These are phyloP conservation scores for Criorhina ranunculi DNA, from an alignment of 2,888 invertebrate genomes.

Conservation along the genomic window DNA sequence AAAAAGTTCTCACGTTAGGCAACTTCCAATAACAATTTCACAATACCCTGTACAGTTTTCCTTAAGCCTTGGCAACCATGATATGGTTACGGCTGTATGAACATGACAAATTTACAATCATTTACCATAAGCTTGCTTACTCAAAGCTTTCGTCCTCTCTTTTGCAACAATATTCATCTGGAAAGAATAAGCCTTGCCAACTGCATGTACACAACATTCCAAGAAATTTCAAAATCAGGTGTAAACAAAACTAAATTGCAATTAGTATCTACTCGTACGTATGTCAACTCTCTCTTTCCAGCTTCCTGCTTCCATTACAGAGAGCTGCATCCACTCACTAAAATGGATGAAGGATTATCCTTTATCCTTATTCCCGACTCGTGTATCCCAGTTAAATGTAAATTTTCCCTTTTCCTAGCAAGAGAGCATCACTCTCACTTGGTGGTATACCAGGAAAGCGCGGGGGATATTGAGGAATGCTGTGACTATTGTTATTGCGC, in stretches of 20 bases:
- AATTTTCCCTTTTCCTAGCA: constrained; percentile 34
- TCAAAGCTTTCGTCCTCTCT: not conserved
- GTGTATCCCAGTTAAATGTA: constrained; percentile 17
- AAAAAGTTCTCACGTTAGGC: too few species aligned
- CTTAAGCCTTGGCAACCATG: too few species aligned
- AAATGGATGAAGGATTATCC: constrained; percentile 32
- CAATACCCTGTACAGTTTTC: too few species aligned
- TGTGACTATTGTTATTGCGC: constrained; percentile 14
- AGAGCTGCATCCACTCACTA: constrained; percentile 8
- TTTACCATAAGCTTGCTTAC: too few species aligned
- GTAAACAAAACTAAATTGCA: constrained; percentile 57
- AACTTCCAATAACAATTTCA: too few species aligned
- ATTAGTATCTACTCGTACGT: not conserved
- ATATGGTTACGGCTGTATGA: too few species aligned
- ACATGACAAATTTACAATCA: too few species aligned
- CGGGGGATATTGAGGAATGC: not conserved
- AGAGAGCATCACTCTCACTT: constrained; percentile 43
- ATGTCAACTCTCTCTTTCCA: not conserved
- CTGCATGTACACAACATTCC: constrained; percentile 58
- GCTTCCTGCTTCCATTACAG: constrained; percentile 20
- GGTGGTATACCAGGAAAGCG: not conserved
- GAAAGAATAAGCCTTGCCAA: constrained; percentile 41
- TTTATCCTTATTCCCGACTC: constrained; percentile 7
- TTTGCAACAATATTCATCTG: constrained; percentile 14
- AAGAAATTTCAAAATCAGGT: constrained; percentile 22